Evolutionary conservation across 2,888 invertebrate genomes (phyloP).

Genomic region (Megalurothrips usitatus): DNA sequence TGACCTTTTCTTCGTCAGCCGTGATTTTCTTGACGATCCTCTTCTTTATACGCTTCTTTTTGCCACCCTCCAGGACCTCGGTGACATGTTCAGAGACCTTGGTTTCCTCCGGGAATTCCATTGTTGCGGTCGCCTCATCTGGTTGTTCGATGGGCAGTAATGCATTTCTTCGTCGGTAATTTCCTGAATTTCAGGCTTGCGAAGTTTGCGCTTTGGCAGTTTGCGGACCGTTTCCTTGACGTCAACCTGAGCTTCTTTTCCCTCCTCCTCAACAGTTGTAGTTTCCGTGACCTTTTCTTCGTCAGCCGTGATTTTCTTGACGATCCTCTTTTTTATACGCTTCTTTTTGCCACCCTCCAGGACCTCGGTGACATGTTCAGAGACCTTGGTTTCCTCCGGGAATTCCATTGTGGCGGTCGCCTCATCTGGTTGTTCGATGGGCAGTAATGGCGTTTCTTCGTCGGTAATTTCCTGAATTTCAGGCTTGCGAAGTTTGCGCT

Average conservation of each 20-base stretch:
- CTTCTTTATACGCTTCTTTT: constrained; percentile 40
- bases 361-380: constrained; percentile 33
- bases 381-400: constrained; percentile 43
- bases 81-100: constrained; percentile 28
- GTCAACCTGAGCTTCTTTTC: constrained; percentile 19
- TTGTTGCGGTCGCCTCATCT: constrained; percentile 41
- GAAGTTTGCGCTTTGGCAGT: constrained; percentile 37
- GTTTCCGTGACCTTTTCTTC: constrained; percentile 31
- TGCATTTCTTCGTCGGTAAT: constrained; percentile 48
- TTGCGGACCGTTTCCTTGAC: constrained; percentile 25
- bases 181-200: constrained; percentile 42
- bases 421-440: not conserved
- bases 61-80: constrained; percentile 30
- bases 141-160: constrained; percentile 46
- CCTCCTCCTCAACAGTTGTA: not conserved
- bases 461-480: not conserved
- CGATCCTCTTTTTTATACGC: constrained; percentile 36
- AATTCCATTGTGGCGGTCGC: constrained; percentile 40
- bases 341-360: constrained; percentile 27
- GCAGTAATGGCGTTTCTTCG: not conserved
- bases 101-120: constrained; percentile 18
- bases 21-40: constrained; percentile 29
- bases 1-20: not conserved
- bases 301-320: constrained; percentile 41
- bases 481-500: not conserved